These are phyloP conservation scores for Nasua narica DNA, from an alignment of 2,797 vertebrate genomes.

Conservation along the genomic window DNA sequence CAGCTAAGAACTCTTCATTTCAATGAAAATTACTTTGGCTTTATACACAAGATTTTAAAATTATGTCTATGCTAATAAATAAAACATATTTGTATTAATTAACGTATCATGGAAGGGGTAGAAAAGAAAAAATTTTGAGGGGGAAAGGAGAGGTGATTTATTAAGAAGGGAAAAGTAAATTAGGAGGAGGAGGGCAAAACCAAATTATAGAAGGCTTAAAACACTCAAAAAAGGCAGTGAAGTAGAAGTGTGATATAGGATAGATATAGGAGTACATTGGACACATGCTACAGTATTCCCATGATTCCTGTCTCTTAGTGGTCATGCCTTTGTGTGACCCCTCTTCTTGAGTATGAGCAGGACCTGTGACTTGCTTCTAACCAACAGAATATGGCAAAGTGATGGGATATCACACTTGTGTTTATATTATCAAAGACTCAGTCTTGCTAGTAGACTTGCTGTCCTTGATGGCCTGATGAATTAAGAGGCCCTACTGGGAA, in stretches of 20 bases:
- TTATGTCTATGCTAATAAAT: background rate
- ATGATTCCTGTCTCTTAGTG: background rate
- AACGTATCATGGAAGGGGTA: background rate
- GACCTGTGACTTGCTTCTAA: background rate
- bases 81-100: background rate
- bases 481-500: background rate
- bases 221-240: background rate
- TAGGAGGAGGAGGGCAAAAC: background rate
- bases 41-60: background rate
- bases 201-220: background rate
- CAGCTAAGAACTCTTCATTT: background rate
- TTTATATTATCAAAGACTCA: too few species aligned
- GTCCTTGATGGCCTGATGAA: background rate
- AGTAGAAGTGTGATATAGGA: background rate
- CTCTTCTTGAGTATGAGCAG: background rate
- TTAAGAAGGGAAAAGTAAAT: background rate
- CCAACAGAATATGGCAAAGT: background rate
- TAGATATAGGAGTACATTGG: too few species aligned
- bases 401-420: background rate
- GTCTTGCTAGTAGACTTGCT: background rate
- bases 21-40: constrained; percentile 17
- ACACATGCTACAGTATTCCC: background rate
- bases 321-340: background rate
- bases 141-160: background rate
- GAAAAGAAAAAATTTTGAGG: background rate